Evolutionary conservation across 2,113 vertebrate species (phyloP).

Genomic region (Mormoops blainvillei): DNA sequence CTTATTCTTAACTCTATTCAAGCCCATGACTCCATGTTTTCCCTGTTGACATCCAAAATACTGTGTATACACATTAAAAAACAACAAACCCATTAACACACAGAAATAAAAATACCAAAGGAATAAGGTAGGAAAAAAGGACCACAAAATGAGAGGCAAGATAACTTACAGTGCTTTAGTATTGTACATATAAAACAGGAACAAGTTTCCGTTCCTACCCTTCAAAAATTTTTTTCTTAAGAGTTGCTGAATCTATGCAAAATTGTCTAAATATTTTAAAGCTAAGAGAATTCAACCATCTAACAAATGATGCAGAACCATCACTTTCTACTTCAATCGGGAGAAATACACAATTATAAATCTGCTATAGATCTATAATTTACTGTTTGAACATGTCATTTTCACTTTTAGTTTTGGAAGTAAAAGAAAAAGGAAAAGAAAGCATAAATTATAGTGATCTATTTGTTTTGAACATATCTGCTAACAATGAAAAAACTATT

Average conservation of each 20-base stretch:
- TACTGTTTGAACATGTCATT: background rate
- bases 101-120: background rate
- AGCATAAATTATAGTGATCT: background rate
- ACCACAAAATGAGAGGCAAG: background rate
- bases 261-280: background rate
- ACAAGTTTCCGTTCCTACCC: background rate
- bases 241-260: background rate
- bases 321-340: conserved; percentile 13
- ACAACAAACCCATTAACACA: background rate
- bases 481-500: background rate
- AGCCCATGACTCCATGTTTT: background rate
- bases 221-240: background rate
- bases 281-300: background rate
- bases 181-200: background rate
- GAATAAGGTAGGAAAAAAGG: background rate
- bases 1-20: conserved; percentile 4
- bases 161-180: conserved; percentile 6
- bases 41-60: background rate
- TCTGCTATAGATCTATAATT: background rate
- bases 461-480: conserved; percentile 5
- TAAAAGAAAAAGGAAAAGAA: background rate
- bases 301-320: conserved; percentile 23
- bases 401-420: conserved; percentile 25
- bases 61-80: background rate
- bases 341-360: conserved; percentile 21